A percentile compares a stretch with the other conserved stretches of the same genome.
Conservation (phyloP, 2,797 vertebrate species). For the Perodicticus potto region DNA sequence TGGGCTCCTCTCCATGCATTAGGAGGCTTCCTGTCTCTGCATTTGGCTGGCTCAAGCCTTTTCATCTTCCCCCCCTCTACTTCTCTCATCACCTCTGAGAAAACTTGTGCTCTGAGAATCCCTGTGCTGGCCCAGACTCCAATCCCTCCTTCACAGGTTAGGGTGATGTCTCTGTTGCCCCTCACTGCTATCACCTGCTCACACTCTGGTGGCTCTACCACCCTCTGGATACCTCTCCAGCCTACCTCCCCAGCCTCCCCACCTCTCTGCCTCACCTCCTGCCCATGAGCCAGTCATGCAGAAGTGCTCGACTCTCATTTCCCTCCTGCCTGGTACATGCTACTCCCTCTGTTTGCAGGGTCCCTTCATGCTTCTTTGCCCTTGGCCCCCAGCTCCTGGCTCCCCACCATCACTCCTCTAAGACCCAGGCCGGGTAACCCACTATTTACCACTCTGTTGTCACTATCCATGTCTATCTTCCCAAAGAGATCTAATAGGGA, state of each 20-base stretch:
- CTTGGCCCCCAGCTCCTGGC: background rate
- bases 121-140: background rate
- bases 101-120: slow-evolving; percentile 48
- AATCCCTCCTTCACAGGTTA: background rate
- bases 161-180: background rate
- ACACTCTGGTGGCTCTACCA: background rate
- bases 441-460: too few species aligned
- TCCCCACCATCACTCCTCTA: background rate
- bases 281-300: background rate
- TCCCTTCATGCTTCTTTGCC: background rate
- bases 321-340: background rate
- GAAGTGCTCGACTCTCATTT: background rate
- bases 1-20: background rate
- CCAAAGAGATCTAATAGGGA: background rate
- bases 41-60: slow-evolving; percentile 49
- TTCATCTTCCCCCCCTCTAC: slow-evolving; percentile 21
- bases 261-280: background rate
- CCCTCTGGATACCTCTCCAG: background rate
- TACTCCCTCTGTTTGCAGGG: background rate
- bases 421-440: background rate
- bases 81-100: slow-evolving; percentile 54
- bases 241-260: background rate
- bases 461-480: background rate
- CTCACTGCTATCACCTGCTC: background rate
- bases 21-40: slow-evolving; percentile 64